Evolutionary conservation across 2,888 invertebrate genomes (phyloP), one percentile per base, ranked within the genome.

Genomic region (Tetanocera ferruginea): DNA sequence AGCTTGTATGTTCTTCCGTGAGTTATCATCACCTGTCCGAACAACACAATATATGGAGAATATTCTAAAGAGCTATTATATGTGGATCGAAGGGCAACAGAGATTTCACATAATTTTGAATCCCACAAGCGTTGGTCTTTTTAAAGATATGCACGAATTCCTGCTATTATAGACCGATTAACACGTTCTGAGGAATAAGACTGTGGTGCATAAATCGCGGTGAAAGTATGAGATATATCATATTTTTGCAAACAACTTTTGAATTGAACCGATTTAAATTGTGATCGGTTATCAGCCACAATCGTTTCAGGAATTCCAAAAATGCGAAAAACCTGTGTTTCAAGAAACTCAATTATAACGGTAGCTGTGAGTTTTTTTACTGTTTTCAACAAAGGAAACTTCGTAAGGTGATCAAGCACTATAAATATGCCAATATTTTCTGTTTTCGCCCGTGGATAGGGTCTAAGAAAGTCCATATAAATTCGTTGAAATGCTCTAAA

Each of bases 111-210:
- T 17, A 57, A 23, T 19, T 57, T n/a, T 23, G 23, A 9, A 23
- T 57, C 57, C 81, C 81, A 80, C 28, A 64, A 43, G 0, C 37
- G 77, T 11, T 81, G 80, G 28, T 80, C 77, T 3, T 78, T 52
- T 5, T 76, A 67, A 19, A 82, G 23, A 49, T 73, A 79, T 5
- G 78, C 62, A 19, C 78, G 52, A n/a, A 81, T 80, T 34, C n/a
- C n/a, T n/a, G n/a, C 76, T 78, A 80, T 69, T 57, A 79, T 67
- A 3, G 78, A 78, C 1, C 80, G 70, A 67, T 81, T 80, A 11
- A 81, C 75, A 4, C 79, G 67, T 37, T 81, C 81, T 11, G 60
- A 37, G 31, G 25, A 34, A 51, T 73, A 9, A 31, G 60, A 5
- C 37, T 57, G 57, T 23, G 57, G 57, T 57, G 23, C n/a, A 28